Percentiles rank a stretch among this genome's conserved stretches.
phyloP scores from a whole-genome alignment of 2,888 invertebrate genomes.

The Syrista parreyssii region DNA sequence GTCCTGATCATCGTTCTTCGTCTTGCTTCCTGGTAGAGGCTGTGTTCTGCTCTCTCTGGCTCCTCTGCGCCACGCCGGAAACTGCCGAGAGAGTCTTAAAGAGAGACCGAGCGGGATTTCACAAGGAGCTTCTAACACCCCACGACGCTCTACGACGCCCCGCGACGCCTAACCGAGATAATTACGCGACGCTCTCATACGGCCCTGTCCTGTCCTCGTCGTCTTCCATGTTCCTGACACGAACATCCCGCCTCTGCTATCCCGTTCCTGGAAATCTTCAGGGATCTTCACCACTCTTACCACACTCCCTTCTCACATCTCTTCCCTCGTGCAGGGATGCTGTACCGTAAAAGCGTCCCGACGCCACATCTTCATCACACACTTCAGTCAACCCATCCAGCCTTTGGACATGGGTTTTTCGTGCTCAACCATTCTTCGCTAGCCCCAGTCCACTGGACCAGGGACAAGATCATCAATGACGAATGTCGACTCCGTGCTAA shows the following conservation, averaged over 20 bases:
- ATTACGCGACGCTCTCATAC: neutral
- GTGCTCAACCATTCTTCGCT: neutral
- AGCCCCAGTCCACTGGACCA: neutral
- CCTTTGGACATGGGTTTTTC: neutral
- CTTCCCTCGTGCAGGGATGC: neutral
- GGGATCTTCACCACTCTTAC: neutral
- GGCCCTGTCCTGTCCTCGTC: neutral
- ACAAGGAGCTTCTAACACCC: neutral
- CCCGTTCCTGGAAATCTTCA: neutral
- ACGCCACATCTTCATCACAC: neutral
- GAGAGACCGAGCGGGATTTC: slow-evolving; percentile 5
- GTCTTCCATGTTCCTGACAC: neutral
- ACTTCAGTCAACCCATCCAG: neutral
- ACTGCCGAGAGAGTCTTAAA: slow-evolving; percentile 33
- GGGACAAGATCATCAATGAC: too few species aligned
- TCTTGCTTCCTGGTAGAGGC: slow-evolving; percentile 21
- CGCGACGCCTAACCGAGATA: neutral
- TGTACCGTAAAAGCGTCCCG: neutral
- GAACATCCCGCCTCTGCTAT: neutral
- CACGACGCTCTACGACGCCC: neutral
- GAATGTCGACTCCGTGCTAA: neutral
- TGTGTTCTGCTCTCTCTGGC: slow-evolving; percentile 17
- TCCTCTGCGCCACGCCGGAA: slow-evolving; percentile 20
- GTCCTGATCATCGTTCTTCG: neutral
- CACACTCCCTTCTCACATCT: neutral